phyloP scores from a whole-genome alignment of 2,113 vertebrate genomes.

The Halcyon malimbica region DNA sequence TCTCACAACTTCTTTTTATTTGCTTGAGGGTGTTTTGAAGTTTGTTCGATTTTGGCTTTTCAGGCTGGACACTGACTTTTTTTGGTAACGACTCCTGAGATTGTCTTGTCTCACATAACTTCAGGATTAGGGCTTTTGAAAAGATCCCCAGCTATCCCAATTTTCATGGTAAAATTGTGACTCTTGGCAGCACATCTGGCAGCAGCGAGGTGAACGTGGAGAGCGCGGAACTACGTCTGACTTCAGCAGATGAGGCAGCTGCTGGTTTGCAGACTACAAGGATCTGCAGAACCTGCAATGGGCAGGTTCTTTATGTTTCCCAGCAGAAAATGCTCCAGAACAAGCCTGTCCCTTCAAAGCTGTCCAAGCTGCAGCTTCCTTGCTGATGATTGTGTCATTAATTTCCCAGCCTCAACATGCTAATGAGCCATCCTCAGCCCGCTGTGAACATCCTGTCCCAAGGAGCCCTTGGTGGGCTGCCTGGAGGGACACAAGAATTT shows the following conservation, averaged over 20 bases:
- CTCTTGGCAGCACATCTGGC: background rate
- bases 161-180: background rate
- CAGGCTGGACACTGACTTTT: background rate
- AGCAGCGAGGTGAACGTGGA: background rate
- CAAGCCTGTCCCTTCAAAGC: background rate
- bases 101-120: background rate
- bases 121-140: background rate
- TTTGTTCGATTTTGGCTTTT: background rate
- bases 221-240: rapidly evolving
- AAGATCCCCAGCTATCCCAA: background rate
- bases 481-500: background rate
- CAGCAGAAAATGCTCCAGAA: background rate
- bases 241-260: background rate
- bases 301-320: background rate
- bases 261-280: background rate
- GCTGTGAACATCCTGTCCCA: background rate
- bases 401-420: background rate
- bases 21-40: background rate
- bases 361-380: background rate
- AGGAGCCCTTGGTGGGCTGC: background rate
- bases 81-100: background rate
- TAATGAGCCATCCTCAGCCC: background rate
- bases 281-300: background rate
- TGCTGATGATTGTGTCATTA: background rate
- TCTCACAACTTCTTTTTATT: background rate